Evolutionary conservation across 2,113 vertebrate genomes (phyloP), one percentile per base, ranked within the genome.

Genomic region (Oreocharis arfaki): DNA sequence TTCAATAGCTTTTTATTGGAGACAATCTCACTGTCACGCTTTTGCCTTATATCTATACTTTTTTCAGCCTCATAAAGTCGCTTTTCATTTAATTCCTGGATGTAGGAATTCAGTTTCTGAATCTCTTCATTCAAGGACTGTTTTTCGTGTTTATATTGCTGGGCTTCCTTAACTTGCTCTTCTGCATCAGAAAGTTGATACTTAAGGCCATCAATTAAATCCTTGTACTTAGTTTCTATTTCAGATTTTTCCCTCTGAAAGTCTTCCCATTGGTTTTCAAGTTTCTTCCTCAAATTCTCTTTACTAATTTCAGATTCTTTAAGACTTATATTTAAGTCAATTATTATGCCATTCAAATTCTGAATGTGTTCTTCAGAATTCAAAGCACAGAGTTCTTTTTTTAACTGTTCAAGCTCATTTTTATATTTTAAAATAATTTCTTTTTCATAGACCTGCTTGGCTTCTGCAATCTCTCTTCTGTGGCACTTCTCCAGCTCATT

Each of bases 111-210:
- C n/a, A 97, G 78, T 61, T 69, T 78, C 64, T 81, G 59, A 90
- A 98, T 94, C 69, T 99, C 97, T 60, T 90, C 77, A 93, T 98
- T 98, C 50, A 98, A 96, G 32, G 75, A 88, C 68, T 98, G 97
- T 63, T 98, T 98, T 86, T 98, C 98, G 16, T 86, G 91, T 93
- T 98, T 98, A 56, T 96, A 97, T 59, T 42, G 92, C 60, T 97
- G 97, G 41, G 96, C 94, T 89, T 98, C 98, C 69, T 95, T 93
- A 52, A 96, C 97, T 87, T 96, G 97, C 65, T 85, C 95, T 90
- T 98, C 97, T 63, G 97, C 91, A 60, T 79, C 84, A 89, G 88
- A 96, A 33, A 97, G 76, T 16, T 92, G 93, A 65, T 78, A 37
- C 32, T 82, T 88, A 10, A 98, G 93, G 53, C 92, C 96, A 28